Conservation (phyloP, 64 coral and sea anemone genomes). For the Stichodactyla helianthus region DNA sequence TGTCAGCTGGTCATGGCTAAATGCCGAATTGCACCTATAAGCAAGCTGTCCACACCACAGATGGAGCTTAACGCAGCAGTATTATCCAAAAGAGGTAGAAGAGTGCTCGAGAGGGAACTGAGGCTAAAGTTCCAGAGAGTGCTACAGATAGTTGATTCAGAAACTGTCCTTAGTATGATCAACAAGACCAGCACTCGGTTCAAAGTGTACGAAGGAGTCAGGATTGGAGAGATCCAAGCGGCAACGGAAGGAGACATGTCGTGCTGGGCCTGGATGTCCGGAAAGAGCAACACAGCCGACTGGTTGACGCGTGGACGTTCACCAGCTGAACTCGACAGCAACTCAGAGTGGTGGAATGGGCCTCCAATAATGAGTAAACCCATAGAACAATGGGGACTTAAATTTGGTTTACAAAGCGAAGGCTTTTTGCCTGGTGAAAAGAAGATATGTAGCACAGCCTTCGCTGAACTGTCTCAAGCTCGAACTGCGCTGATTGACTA, state of each 20-base stretch:
- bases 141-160: conserved; percentile 54
- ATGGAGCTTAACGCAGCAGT: conserved; percentile 53
- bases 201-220: conserved; percentile 43
- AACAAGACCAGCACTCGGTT: conserved; percentile 19
- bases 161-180: conserved; percentile 22
- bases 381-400: conserved; percentile 50
- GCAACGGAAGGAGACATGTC: conserved; percentile 31
- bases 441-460: conserved; percentile 18
- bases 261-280: conserved; percentile 54
- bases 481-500: conserved; percentile 15
- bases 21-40: conserved; percentile 40
- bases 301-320: conserved; percentile 40
- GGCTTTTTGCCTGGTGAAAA: conserved; percentile 56
- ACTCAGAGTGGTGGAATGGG: conserved; percentile 49
- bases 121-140: conserved; percentile 43
- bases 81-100: conserved; percentile 38
- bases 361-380: conserved; percentile 25
- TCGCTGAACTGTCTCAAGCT: neutral
- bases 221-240: conserved; percentile 43
- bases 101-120: conserved; percentile 40
- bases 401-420: conserved; percentile 44
- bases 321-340: neutral
- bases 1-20: conserved; percentile 65
- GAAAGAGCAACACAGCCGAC: conserved; percentile 41
- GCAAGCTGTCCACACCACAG: conserved; percentile 48